Evolutionary conservation across 2,797 vertebrate genomes (phyloP).

Genomic region (Peromyscus attwateri): DNA sequence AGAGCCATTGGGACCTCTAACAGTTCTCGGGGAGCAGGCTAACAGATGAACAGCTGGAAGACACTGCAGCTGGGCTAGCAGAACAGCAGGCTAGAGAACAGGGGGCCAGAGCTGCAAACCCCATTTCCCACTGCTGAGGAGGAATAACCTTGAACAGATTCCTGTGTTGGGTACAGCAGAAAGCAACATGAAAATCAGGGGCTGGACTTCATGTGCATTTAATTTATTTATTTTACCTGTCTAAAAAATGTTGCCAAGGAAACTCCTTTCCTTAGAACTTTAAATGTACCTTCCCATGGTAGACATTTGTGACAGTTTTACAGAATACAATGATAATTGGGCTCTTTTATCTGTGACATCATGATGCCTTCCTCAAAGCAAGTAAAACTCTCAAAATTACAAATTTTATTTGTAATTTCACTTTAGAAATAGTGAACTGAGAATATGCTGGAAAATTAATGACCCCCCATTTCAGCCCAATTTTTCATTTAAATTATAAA

Average conservation of each 20-base stretch:
- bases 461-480: background rate
- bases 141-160: conserved; percentile 75
- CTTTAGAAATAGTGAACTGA: background rate
- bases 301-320: conserved; percentile 52
- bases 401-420: background rate
- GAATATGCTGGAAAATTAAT: background rate
- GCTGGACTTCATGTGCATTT: conserved; percentile 23
- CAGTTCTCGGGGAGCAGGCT: conserved; percentile 43
- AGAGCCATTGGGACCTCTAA: conserved; percentile 58
- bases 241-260: conserved; percentile 71
- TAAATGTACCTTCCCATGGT: conserved; percentile 1
- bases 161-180: background rate
- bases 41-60: conserved; percentile 77
- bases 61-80: background rate
- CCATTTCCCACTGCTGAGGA: conserved; percentile 39
- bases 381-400: background rate
- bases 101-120: conserved; percentile 63
- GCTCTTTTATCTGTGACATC: background rate
- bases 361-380: background rate
- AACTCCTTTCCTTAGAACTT: conserved; percentile 68
- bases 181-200: conserved; percentile 35
- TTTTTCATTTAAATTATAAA: conserved; percentile 33
- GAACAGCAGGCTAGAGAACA: conserved; percentile 77
- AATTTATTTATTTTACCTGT: conserved; percentile 43
- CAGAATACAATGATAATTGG: conserved; percentile 24